Percentiles rank a stretch among this genome's conserved stretches.
phyloP scores from a whole-genome alignment of 2,797 vertebrate genomes.

The Sylvia borin region DNA sequence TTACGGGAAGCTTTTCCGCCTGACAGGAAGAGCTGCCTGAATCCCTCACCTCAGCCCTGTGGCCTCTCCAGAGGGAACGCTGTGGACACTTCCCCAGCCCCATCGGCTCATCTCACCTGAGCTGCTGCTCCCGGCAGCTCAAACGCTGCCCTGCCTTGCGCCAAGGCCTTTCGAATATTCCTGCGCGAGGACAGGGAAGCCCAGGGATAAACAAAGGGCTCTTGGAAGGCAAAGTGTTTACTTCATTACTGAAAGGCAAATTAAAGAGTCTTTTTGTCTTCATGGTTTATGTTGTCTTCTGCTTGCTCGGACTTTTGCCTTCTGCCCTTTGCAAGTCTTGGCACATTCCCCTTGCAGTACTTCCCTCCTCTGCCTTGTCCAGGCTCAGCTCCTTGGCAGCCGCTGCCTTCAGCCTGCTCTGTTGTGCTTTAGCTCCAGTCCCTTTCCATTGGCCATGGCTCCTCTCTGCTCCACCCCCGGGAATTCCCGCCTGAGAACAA shows the following conservation, averaged over 20 bases:
- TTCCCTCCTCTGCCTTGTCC: neutral
- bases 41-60: neutral
- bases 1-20: neutral
- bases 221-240: neutral
- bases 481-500: neutral
- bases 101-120: neutral
- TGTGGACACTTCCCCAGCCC: neutral
- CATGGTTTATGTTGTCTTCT: neutral
- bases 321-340: neutral
- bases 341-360: neutral
- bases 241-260: neutral
- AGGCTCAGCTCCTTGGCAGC: neutral
- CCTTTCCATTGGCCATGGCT: neutral
- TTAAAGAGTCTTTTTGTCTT: neutral
- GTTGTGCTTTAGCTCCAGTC: neutral
- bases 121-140: neutral
- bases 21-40: neutral
- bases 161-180: neutral
- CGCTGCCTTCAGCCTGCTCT: neutral
- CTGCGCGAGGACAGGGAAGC: neutral
- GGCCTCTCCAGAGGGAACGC: neutral
- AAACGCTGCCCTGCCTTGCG: neutral
- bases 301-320: neutral
- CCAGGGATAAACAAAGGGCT: neutral
- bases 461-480: neutral